A percentile compares a stretch with the other conserved stretches of the same genome.
Evolutionary conservation across 2,797 vertebrate species (phyloP).

Genomic region (Xenops minutus): DNA sequence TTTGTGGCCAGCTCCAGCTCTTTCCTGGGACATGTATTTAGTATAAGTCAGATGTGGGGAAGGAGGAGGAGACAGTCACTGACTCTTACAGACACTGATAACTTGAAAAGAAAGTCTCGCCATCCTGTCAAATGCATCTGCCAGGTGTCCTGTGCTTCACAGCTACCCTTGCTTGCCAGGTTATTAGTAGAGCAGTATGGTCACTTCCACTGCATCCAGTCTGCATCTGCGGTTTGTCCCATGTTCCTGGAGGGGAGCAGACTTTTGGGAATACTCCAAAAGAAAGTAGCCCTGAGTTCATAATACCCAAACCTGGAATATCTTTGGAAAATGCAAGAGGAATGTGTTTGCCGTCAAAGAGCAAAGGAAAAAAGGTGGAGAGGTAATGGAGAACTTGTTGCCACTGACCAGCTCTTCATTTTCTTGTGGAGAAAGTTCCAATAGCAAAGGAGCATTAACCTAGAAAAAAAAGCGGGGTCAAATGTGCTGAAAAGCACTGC

Average conservation of each 20-base stretch:
- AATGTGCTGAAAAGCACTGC: neutral
- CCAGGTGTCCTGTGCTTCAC: neutral
- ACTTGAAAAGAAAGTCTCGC: neutral
- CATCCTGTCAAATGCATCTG: neutral
- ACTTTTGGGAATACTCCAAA: neutral
- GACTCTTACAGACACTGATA: neutral
- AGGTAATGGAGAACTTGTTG: neutral
- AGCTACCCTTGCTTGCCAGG: neutral
- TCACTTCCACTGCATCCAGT: neutral
- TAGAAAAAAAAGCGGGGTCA: neutral
- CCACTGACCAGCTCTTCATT: neutral
- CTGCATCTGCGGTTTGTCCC: neutral
- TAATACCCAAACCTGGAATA: neutral
- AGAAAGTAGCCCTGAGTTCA: neutral
- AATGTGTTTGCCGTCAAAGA: neutral
- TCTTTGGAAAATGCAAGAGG: slow-evolving; percentile 6
- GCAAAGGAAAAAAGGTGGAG: neutral
- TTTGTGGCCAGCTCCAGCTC: neutral
- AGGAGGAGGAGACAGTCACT: neutral
- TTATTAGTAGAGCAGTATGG: neutral
- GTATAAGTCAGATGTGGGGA: neutral
- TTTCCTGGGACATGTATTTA: neutral
- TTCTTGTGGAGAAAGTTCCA: slow-evolving; percentile 21
- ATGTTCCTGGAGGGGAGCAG: neutral
- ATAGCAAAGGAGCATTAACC: slow-evolving; percentile 11